Conservation (phyloP, 1,140 invertebrate species). For the Formica exsecta region DNA sequence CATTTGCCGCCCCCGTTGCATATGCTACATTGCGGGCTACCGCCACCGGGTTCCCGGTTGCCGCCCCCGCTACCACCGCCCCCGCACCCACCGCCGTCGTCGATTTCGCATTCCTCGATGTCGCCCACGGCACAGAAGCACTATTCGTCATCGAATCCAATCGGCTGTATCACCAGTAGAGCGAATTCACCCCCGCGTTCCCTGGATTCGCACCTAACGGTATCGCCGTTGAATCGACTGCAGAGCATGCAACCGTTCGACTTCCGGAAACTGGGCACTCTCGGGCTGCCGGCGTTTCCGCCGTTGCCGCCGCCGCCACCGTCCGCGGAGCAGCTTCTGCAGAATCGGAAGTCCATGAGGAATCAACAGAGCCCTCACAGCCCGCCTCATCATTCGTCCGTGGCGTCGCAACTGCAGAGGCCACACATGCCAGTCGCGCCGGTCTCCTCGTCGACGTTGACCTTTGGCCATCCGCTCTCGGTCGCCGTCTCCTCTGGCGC, state of each 20-base stretch:
- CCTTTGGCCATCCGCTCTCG: slow-evolving; percentile 82
- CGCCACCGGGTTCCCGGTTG: slow-evolving; percentile 84
- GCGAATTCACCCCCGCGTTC: slow-evolving; percentile 82
- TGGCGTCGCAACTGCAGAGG: slow-evolving; percentile 80
- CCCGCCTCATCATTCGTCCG: slow-evolving; percentile 76
- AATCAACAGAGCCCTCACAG: slow-evolving; percentile 83
- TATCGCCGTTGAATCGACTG: slow-evolving; percentile 94
- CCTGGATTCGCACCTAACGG: slow-evolving; percentile 85
- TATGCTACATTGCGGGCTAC: slow-evolving; percentile 86
- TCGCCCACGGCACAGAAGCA: slow-evolving; percentile 86
- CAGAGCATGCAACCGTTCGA: slow-evolving; percentile 98
- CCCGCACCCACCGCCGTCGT: slow-evolving; percentile 82
- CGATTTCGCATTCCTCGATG: slow-evolving; percentile 85
- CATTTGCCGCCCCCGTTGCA: slow-evolving; percentile 87
- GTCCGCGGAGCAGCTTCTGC: slow-evolving; percentile 74
- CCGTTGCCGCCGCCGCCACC: slow-evolving; percentile 88
- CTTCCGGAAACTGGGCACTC: slow-evolving; percentile 92
- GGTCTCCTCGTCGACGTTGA: slow-evolving; percentile 81
- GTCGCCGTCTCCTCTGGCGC: slow-evolving; percentile 83
- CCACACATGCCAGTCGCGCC: slow-evolving; percentile 83
- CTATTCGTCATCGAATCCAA: slow-evolving; percentile 76
- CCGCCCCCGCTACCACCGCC: slow-evolving; percentile 85
- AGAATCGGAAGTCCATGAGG: slow-evolving; percentile 78
- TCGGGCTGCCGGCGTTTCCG: slow-evolving; percentile 89
- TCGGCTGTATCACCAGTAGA: slow-evolving; percentile 71